A percentile compares a stretch with the other conserved stretches of the same genome.
These are phyloP conservation scores for Genyomyrus donnyi DNA, from an alignment of 2,113 vertebrate genomes.

Conservation along the genomic window DNA sequence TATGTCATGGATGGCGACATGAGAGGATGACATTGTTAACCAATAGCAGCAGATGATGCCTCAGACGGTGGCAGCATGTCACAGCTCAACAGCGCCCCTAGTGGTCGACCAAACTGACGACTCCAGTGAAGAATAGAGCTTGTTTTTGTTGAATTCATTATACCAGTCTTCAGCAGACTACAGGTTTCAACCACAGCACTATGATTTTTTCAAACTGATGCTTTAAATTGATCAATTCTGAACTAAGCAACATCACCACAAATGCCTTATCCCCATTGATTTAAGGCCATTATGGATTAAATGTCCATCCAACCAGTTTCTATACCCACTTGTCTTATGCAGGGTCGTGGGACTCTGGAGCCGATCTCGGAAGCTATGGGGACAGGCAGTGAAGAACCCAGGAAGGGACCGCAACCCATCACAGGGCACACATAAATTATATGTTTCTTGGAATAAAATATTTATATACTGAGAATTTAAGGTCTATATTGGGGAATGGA, in stretches of 20 bases:
- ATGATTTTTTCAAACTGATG: background rate
- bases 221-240: background rate
- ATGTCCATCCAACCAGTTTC: background rate
- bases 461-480: background rate
- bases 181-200: background rate
- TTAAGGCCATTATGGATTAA: background rate
- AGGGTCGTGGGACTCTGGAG: background rate
- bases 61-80: background rate
- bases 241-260: background rate
- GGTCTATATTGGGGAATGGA: background rate
- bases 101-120: background rate
- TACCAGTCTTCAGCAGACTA: background rate
- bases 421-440: background rate
- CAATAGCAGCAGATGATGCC: background rate
- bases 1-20: background rate
- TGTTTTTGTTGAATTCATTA: background rate
- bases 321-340: background rate
- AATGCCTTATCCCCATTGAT: background rate
- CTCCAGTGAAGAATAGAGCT: background rate
- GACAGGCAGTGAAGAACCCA: background rate
- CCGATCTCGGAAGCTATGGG: background rate
- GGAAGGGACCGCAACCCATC: background rate
- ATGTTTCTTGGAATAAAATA: background rate
- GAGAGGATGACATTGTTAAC: background rate
- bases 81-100: background rate